Conservation (phyloP, 2,797 vertebrate genomes). For the Agapornis canus region DNA sequence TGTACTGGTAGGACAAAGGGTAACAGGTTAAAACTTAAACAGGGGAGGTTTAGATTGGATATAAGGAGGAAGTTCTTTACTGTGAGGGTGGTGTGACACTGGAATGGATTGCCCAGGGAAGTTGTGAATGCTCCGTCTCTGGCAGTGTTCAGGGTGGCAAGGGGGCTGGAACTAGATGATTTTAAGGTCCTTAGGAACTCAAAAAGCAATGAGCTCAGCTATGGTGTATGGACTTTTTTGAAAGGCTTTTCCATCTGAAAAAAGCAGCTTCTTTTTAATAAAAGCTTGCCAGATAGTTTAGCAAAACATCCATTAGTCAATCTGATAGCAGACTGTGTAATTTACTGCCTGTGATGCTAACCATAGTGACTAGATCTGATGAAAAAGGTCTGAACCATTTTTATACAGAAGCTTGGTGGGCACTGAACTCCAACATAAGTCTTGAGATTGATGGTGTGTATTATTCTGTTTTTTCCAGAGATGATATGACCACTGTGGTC, state of each 20-base stretch:
- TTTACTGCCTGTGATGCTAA: slow-evolving; percentile 36
- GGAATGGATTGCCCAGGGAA: no score
- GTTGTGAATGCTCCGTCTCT: no score
- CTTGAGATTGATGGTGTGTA: neutral
- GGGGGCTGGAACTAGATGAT: no score
- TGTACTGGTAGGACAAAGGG: no score
- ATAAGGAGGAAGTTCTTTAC: no score
- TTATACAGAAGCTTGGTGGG: neutral
- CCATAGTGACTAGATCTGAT: neutral
- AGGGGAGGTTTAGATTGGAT: no score
- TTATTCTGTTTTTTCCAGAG: neutral
- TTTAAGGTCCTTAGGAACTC: neutral
- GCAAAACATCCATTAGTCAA: slow-evolving; percentile 48
- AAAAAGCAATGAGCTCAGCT: neutral
- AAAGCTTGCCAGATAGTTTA: slow-evolving; percentile 39
- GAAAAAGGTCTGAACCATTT: slow-evolving; percentile 11
- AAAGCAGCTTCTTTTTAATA: neutral
- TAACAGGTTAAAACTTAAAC: no score
- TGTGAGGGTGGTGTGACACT: no score
- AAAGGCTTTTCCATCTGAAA: slow-evolving; percentile 35
- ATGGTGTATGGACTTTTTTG: neutral
- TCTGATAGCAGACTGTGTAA: slow-evolving; percentile 6
- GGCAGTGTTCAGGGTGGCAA: no score
- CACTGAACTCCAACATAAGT: neutral
- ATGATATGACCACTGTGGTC: neutral